Evolutionary conservation across 2,888 invertebrate species (phyloP), one percentile per base, ranked within the genome.

Genomic region (Lithophane leautieri): DNA sequence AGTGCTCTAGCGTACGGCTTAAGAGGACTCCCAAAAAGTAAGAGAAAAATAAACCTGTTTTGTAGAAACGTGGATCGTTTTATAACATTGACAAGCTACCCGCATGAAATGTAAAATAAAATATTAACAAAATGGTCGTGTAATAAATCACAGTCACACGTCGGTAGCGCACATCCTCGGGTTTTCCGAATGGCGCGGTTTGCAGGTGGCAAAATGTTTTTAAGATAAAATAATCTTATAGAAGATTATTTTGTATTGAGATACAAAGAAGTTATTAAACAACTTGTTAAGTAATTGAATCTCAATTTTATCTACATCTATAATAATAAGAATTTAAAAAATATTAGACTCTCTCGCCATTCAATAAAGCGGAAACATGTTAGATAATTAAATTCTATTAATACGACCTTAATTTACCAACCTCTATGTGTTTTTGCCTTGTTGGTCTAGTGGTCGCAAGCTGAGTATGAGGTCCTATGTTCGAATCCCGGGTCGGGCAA

Each of bases 1-100:
- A 76, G 69, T 66, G 73, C 74, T 87, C 80, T 87, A 84, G 86
- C 82, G 74, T 90, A 84, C 77, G 87, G 79, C 71, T 68, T 73
- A 60, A 42, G 75, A 73, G n/a, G 25, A 19, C n/a, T 4, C 28
- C 0, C 6, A 3, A 50, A 60, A 22, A 25, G 6, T 44, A 42
- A 12, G 9, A 56, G 22, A 69, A 22, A 68, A 25, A 78, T 25
- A n/a, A 75, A n/a, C 25, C 28, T 19, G 34, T 25, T 65, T 40
- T 47, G 22, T 22, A n/a, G 52, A 44, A 67, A 68, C 47, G 19
- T 54, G 28, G 34, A 60, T 50, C 82, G 63, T 70, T 82, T 78
- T 67, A 40, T 60, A 78, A 84, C 79, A 88, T 84, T 86, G 83
- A 87, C 83, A 73, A 65, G 79, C 73, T 76, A 63, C 70, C 70